phyloP scores from a whole-genome alignment of 2,797 vertebrate genomes.

The Aeoliscus strigatus region DNA sequence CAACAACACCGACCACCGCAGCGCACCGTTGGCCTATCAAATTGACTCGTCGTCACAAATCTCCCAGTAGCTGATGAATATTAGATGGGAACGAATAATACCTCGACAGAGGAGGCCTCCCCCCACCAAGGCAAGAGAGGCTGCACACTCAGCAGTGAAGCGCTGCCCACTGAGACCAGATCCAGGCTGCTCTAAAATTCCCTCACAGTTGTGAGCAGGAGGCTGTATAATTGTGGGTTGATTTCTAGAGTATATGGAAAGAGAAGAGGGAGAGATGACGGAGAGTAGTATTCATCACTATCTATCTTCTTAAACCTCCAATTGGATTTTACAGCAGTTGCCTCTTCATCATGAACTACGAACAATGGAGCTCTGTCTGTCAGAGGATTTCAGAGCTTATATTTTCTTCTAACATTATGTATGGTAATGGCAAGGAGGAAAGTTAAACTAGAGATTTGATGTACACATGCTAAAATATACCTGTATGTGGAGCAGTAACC shows the following conservation, averaged over 20 bases:
- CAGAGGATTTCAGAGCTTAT: slow-evolving; percentile 47
- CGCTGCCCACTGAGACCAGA: slow-evolving; percentile 53
- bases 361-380: slow-evolving; percentile 36
- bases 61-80: slow-evolving; percentile 66
- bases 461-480: slow-evolving; percentile 12
- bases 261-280: slow-evolving; percentile 8
- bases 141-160: slow-evolving; percentile 53
- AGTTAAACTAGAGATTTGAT: too few species aligned
- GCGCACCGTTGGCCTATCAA: slow-evolving; percentile 55
- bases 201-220: slow-evolving; percentile 23
- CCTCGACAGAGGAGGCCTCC: slow-evolving; percentile 54
- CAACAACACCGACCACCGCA: slow-evolving; percentile 38
- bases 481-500: slow-evolving; percentile 2
- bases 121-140: slow-evolving; percentile 39
- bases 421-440: slow-evolving; percentile 16
- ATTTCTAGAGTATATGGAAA: slow-evolving; percentile 41
- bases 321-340: slow-evolving; percentile 53
- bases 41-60: slow-evolving; percentile 54
- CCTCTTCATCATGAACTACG: slow-evolving; percentile 53
- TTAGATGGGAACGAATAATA: slow-evolving; percentile 63
- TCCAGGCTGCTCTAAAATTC: slow-evolving; percentile 39
- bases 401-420: slow-evolving; percentile 27
- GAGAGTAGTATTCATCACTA: slow-evolving; percentile 32
- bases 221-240: slow-evolving; percentile 42
- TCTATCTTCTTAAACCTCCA: slow-evolving; percentile 50